These are phyloP conservation scores for Pasiphila rectangulata DNA, from an alignment of 2,888 invertebrate species.

Conservation along the genomic window DNA sequence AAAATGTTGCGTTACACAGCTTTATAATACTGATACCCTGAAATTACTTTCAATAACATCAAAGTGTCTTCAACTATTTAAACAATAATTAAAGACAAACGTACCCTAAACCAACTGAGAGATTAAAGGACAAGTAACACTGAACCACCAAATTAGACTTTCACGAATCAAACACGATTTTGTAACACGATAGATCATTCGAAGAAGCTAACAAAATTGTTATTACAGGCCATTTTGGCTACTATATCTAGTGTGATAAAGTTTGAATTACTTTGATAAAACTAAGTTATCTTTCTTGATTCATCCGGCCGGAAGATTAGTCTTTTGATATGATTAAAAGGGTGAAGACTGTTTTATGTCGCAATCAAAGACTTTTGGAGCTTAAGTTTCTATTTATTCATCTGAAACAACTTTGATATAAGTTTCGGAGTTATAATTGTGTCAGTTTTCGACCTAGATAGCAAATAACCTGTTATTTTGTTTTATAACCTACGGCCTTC, in stretches of 20 bases:
- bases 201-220: slow-evolving; percentile 62
- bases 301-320: slow-evolving; percentile 77
- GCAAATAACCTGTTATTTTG: background rate
- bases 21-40: too few relatives aligned
- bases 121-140: slow-evolving; percentile 55
- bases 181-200: slow-evolving; percentile 65
- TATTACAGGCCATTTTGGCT: slow-evolving; percentile 41
- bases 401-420: slow-evolving; percentile 12
- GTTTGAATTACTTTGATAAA: slow-evolving; percentile 29
- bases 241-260: slow-evolving; percentile 40
- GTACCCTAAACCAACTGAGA: slow-evolving; percentile 30
- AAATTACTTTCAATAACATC: background rate
- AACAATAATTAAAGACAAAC: slow-evolving; percentile 19
- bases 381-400: slow-evolving; percentile 56
- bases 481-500: background rate
- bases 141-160: slow-evolving; percentile 67
- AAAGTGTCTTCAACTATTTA: slow-evolving; percentile 21
- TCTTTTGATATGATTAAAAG: slow-evolving; percentile 79
- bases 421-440: background rate
- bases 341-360: slow-evolving; percentile 77
- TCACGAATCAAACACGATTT: slow-evolving; percentile 75
- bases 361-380: slow-evolving; percentile 71
- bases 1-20: too few relatives aligned
- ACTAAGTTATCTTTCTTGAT: slow-evolving; percentile 51
- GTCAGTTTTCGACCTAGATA: background rate